These are phyloP conservation scores for Noturus placidus DNA, from an alignment of 2,113 vertebrate genomes.

Conservation along the genomic window DNA sequence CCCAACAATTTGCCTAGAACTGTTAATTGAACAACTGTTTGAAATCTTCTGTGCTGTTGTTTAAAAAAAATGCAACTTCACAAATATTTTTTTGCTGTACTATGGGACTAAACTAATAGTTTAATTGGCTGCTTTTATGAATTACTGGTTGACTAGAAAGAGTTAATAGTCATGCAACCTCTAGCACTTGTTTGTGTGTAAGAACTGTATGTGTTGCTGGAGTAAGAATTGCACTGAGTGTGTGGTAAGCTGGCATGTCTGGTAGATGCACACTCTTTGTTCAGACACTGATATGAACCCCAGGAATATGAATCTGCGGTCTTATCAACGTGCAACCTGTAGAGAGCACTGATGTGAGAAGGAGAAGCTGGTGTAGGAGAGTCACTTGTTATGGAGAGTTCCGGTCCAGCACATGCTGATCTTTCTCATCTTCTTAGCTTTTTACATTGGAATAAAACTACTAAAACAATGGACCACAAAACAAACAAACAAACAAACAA, in stretches of 20 bases:
- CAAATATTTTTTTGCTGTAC: neutral
- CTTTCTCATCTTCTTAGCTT: neutral
- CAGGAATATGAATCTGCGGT: neutral
- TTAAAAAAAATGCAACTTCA: neutral
- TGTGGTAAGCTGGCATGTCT: constrained; percentile 15
- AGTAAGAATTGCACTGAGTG: neutral
- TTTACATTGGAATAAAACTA: neutral
- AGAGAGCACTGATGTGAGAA: constrained; percentile 11
- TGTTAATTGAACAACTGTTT: neutral
- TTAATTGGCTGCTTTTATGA: neutral
- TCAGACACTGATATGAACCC: constrained; percentile 15
- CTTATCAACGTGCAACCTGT: neutral
- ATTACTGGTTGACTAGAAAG: neutral
- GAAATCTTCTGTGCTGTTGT: neutral
- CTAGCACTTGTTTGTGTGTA: neutral
- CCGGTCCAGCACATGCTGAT: neutral
- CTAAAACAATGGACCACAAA: neutral
- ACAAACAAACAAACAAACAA: neutral
- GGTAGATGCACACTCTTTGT: constrained; percentile 10
- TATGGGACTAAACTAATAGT: too few species aligned
- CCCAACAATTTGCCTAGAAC: too few species aligned
- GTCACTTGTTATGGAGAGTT: neutral
- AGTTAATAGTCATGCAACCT: neutral
- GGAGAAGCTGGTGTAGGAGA: constrained; percentile 8
- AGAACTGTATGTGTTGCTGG: neutral